Conservation (phyloP, 2,888 invertebrate species). For the Clanis bilineata region DNA sequence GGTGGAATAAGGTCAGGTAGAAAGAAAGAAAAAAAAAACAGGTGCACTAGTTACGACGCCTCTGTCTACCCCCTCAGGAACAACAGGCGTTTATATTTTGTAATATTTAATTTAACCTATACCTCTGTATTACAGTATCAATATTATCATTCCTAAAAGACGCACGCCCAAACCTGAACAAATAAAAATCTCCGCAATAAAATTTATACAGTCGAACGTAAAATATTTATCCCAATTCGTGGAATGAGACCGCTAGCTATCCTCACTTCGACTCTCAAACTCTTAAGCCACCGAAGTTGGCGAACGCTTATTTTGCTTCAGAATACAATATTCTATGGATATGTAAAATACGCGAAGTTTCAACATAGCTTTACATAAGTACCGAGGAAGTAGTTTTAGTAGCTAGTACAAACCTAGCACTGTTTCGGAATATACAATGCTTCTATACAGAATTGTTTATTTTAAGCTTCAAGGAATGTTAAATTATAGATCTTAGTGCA, state of each 20-base stretch:
- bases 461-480: no score
- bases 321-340: constrained; percentile 4
- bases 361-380: constrained; percentile 1
- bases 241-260: constrained; percentile 3
- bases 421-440: background rate
- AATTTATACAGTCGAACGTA: background rate
- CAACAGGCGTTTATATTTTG: no score
- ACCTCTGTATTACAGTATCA: background rate
- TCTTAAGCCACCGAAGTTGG: constrained; percentile 5
- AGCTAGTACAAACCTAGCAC: background rate
- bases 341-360: constrained; percentile 4
- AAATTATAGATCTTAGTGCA: no score
- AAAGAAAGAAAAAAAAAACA: no score
- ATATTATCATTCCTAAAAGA: no score
- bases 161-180: background rate
- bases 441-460: background rate
- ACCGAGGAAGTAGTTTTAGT: background rate
- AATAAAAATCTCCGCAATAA: background rate
- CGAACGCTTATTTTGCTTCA: background rate
- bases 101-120: no score
- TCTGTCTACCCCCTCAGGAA: no score
- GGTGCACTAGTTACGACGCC: no score
- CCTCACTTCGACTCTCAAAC: constrained; percentile 4
- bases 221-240: constrained; percentile 2
- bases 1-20: no score